Evolutionary conservation across 2,797 vertebrate genomes (phyloP).

Genomic region (Anolis apletophallus): DNA sequence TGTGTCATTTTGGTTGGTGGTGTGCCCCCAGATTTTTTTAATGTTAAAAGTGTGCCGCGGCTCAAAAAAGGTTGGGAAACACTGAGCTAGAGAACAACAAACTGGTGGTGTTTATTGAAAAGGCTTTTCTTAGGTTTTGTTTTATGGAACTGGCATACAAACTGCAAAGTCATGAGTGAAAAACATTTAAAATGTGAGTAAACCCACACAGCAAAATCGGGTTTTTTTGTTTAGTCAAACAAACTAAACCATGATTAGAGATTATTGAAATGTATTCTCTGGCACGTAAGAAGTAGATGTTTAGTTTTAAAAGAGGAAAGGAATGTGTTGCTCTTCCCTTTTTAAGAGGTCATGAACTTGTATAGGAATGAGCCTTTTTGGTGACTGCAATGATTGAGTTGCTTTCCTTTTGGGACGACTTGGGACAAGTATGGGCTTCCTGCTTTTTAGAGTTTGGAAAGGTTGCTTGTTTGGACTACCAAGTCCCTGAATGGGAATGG

Average conservation of each 20-base stretch:
- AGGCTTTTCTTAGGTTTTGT: conserved; percentile 22
- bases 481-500: too few species aligned
- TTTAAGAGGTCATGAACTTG: conserved; percentile 35
- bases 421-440: conserved; percentile 29
- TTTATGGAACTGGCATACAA: conserved; percentile 61
- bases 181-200: conserved; percentile 50
- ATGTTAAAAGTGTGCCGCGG: too few species aligned
- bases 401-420: conserved; percentile 54
- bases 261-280: conserved; percentile 74
- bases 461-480: too few species aligned
- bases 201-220: conserved; percentile 54
- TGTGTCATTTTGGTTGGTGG: too few species aligned
- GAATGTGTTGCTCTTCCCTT: conserved; percentile 67
- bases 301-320: conserved; percentile 71
- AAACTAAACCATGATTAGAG: conserved; percentile 54
- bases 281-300: conserved; percentile 61
- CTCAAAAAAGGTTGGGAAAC: too few species aligned
- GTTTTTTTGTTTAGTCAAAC: conserved; percentile 68
- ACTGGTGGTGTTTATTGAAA: conserved; percentile 39
- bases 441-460: too few species aligned
- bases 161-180: conserved; percentile 42
- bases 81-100: conserved; percentile 33
- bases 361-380: conserved; percentile 60
- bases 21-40: too few species aligned
- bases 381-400: conserved; percentile 54